Evolutionary conservation across 2,888 invertebrate genomes (phyloP).

Genomic region (Dasypolia templi): DNA sequence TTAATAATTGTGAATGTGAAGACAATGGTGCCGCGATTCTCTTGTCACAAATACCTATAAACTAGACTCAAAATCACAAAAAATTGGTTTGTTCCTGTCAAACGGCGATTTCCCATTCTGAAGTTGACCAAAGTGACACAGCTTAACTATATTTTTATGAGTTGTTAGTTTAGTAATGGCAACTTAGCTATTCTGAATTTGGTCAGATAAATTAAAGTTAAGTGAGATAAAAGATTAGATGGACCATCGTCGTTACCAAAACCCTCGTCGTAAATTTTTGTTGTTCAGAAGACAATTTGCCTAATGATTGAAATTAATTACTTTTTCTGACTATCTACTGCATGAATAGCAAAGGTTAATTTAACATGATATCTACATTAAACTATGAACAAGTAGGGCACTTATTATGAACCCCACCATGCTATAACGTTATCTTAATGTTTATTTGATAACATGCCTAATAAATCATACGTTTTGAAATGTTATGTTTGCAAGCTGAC

Average conservation of each 20-base stretch:
- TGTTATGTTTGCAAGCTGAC: conserved; percentile 2
- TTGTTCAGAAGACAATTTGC: not conserved
- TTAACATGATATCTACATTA: not conserved
- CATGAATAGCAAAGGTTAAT: not conserved
- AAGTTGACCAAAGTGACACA: too few relatives aligned
- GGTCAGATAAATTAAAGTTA: not conserved
- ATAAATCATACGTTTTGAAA: conserved; percentile 26
- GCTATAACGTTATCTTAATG: conserved; percentile 32
- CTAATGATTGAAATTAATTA: not conserved
- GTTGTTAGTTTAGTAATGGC: too few relatives aligned
- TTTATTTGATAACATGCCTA: conserved; percentile 16
- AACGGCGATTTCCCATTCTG: too few relatives aligned
- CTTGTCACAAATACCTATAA: too few relatives aligned
- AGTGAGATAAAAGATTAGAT: not conserved
- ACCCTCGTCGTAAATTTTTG: not conserved
- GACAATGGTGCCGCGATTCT: too few relatives aligned
- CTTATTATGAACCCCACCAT: conserved; percentile 6
- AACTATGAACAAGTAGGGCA: conserved; percentile 25
- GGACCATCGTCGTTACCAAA: not conserved
- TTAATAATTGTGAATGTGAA: too few relatives aligned
- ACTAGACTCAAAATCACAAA: too few relatives aligned
- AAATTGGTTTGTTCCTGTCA: too few relatives aligned
- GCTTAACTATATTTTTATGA: too few relatives aligned
- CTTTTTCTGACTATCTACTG: not conserved
- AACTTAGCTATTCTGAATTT: too few relatives aligned